These are phyloP conservation scores for Gobiocypris rarus DNA, from an alignment of 2,113 vertebrate genomes.

Conservation along the genomic window DNA sequence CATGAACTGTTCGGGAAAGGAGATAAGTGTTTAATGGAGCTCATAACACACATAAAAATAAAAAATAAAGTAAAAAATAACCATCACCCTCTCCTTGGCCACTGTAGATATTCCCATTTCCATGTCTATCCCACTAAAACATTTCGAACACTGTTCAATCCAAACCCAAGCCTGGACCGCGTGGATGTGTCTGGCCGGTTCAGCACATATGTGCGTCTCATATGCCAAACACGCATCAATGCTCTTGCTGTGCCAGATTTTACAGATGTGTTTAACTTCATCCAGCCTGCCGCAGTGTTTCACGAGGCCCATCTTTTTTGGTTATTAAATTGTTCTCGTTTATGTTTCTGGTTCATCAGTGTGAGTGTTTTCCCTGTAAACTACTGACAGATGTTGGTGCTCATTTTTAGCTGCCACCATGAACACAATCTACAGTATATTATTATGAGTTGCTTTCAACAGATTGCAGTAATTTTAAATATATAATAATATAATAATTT, in stretches of 20 bases:
- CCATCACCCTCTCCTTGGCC: background rate
- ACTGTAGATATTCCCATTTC: background rate
- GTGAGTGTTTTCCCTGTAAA: background rate
- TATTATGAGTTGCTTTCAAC: constrained; percentile 23
- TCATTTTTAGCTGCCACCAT: constrained; percentile 4
- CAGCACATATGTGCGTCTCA: constrained; percentile 19
- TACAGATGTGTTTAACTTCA: constrained; percentile 29
- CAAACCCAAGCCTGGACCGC: background rate
- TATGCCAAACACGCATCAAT: constrained; percentile 2
- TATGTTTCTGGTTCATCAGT: constrained; percentile 29
- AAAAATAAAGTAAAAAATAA: constrained; percentile 10
- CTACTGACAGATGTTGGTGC: constrained; percentile 11
- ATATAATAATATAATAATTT: too few species aligned
- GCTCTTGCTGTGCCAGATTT: constrained; percentile 6
- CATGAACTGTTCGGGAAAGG: background rate
- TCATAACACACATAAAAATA: background rate
- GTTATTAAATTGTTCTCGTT: constrained; percentile 4
- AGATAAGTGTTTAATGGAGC: constrained; percentile 17
- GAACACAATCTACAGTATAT: background rate
- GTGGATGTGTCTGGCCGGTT: background rate
- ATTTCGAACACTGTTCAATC: background rate
- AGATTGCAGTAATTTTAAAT: constrained; percentile 22
- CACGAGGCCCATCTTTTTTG: background rate
- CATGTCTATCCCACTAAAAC: constrained; percentile 4
- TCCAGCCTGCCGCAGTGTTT: background rate